Conservation (phyloP, 2,888 invertebrate species). For the Archips crataeganus region DNA sequence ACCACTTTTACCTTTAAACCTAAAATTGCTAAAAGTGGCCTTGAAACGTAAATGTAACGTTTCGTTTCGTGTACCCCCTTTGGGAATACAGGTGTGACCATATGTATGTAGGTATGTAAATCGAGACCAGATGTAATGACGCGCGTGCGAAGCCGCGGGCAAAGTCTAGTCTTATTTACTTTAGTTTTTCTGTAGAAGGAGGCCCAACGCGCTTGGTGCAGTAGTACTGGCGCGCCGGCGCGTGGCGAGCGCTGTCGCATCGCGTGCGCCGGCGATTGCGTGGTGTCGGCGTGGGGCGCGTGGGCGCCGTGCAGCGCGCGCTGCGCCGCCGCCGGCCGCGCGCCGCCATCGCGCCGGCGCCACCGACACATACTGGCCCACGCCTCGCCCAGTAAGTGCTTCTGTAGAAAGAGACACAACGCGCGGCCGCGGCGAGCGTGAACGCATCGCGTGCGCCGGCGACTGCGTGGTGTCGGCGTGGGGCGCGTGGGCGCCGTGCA, state of each 20-base stretch:
- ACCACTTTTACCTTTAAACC: no score
- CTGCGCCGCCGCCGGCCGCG: conserved; percentile 67
- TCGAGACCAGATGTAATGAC: no score
- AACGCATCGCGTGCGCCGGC: conserved; percentile 88
- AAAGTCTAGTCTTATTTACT: not conserved
- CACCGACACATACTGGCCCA: conserved; percentile 72
- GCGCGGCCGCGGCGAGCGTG: conserved; percentile 83
- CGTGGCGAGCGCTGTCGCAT: conserved; percentile 86
- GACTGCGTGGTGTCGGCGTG: conserved; percentile 87
- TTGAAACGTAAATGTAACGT: no score
- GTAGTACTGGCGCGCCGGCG: conserved; percentile 75
- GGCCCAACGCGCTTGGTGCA: conserved; percentile 82
- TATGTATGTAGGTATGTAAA: no score
- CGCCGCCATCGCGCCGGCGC: conserved; percentile 64
- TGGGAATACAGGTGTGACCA: no score
- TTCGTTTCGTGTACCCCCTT: no score
- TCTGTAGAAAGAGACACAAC: conserved; percentile 79
- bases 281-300: conserved; percentile 87
- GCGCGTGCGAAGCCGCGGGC: no score
- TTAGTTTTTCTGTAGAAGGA: conserved; percentile 67
- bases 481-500: no score
- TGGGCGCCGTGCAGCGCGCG: conserved; percentile 84
- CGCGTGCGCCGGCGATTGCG: conserved; percentile 89
- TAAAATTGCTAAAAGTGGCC: no score
- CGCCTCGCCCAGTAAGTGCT: conserved; percentile 67